Evolutionary conservation across 1,140 invertebrate genomes (phyloP).

Genomic region (Drosophila mojavensis): DNA sequence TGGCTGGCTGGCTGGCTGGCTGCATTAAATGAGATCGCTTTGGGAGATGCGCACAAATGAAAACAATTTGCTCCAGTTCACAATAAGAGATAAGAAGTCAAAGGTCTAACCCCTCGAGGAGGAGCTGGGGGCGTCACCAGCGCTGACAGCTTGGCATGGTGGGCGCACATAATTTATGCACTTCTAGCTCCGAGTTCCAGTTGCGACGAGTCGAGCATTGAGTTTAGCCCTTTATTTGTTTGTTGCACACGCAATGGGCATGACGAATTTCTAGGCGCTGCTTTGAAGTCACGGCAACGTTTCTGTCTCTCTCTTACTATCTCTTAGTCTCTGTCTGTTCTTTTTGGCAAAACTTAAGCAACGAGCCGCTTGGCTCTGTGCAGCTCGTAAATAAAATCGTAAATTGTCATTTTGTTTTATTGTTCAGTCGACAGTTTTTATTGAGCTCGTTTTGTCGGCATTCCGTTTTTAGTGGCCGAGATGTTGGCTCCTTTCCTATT

Average conservation of each 20-base stretch:
- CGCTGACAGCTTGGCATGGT: conserved; percentile 73
- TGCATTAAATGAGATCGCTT: neutral
- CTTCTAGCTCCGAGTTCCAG: conserved; percentile 45
- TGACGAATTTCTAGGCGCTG: conserved; percentile 65
- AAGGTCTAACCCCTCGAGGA: neutral
- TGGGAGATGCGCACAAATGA: conserved; percentile 52
- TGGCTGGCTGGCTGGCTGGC: neutral
- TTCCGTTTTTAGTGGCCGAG: conserved; percentile 41
- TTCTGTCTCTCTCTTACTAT: neutral
- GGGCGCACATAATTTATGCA: conserved; percentile 72
- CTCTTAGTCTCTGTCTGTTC: neutral
- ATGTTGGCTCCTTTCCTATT: conserved; percentile 1
- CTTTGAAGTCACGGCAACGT: conserved; percentile 59
- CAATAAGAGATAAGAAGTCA: conserved; percentile 40
- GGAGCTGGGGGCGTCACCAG: conserved; percentile 31
- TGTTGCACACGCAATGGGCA: conserved; percentile 56
- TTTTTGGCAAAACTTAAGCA: conserved; percentile 21
- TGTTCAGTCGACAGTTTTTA: conserved; percentile 77
- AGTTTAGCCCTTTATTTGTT: conserved; percentile 23
- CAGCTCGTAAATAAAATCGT: conserved; percentile 80
- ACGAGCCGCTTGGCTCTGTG: conserved; percentile 11
- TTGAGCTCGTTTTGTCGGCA: conserved; percentile 76
- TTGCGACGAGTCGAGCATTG: conserved; percentile 3
- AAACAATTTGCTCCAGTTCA: conserved; percentile 74
- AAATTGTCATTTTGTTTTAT: conserved; percentile 83